phyloP scores from a whole-genome alignment of 2,113 vertebrate genomes.

The Salvator merianae region DNA sequence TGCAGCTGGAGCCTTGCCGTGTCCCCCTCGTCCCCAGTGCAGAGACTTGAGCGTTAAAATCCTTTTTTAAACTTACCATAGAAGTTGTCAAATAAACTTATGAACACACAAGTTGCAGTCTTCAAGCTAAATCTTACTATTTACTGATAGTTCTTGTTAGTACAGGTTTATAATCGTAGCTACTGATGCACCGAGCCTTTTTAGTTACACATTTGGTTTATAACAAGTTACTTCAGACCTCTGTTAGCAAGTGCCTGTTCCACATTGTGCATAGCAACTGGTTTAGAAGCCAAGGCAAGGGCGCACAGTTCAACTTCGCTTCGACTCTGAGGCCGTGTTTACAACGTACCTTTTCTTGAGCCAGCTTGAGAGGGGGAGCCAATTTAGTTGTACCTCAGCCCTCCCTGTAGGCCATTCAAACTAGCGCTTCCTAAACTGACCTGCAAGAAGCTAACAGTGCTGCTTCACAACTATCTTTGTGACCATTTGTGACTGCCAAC shows the following conservation, averaged over 20 bases:
- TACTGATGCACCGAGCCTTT: not conserved
- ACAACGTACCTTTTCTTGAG: too few relatives aligned
- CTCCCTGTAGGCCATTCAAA: too few relatives aligned
- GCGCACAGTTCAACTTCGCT: not conserved
- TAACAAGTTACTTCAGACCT: not conserved
- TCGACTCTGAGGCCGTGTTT: too few relatives aligned
- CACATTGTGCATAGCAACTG: not conserved
- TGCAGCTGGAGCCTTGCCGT: too few relatives aligned
- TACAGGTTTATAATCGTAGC: not conserved
- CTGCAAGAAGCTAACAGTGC: too few relatives aligned
- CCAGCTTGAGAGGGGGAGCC: too few relatives aligned
- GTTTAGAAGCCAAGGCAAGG: not conserved
- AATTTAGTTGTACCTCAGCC: too few relatives aligned
- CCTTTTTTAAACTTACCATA: not conserved
- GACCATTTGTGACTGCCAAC: too few relatives aligned
- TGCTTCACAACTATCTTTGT: too few relatives aligned
- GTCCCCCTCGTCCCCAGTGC: too few relatives aligned
- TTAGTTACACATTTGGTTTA: not conserved
- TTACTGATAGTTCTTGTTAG: not conserved
- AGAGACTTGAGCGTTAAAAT: not conserved
- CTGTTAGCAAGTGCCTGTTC: constrained; percentile 7
- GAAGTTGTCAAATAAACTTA: not conserved
- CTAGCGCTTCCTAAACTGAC: too few relatives aligned
- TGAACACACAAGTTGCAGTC: not conserved
- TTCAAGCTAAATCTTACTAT: not conserved